Base-by-base conservation (phyloP, 2,888 invertebrate species). In the Cosmopolites sordidus region DNA sequence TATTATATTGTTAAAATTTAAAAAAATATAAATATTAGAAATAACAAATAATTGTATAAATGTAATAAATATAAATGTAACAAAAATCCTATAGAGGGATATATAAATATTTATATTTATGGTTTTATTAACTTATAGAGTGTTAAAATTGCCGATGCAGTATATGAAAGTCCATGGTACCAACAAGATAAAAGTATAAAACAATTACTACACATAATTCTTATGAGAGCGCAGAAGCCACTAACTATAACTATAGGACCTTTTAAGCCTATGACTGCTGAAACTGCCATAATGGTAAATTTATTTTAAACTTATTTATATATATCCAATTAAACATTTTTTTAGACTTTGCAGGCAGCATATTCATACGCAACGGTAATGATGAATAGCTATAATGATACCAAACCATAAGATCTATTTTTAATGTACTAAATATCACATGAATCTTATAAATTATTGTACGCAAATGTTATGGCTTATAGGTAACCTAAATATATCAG, bases 331-430 rank as follows among this genome's bases (percentile, higher is more conserved):
- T 3, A 5, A 8, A 22, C 8, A 5, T 33, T 33, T 9, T 48
- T 48, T 29, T 27, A 46, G 46, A 33, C 33, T 2, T 15, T 46
- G 3, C 15, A 46, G 12, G 46, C 38, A 15, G 38, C 46, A 39
- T 46, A 46, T 39, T 46, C 46, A 1, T 41, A 48, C 40, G 41
- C 38, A 8, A 47, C 40, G 9, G 9, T 47, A 40, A 40, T 47
- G 47, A 48, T 15, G 16, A 30, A 29, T 1, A 29, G 27, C 12
- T 33, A 33, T 12, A 33, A 33, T 9, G 12, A 33, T n/a, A n/a
- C n/a, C n/a, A n/a, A n/a, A n/a, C n/a, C n/a, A n/a, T n/a, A n/a
- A n/a, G n/a, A n/a, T n/a, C n/a, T n/a, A n/a, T n/a, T n/a, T n/a
- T n/a, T n/a, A n/a, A n/a, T n/a, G n/a, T n/a, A n/a, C n/a, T n/a